These are phyloP conservation scores for Tapirus indicus DNA, from an alignment of 2,797 vertebrate species.

Conservation along the genomic window DNA sequence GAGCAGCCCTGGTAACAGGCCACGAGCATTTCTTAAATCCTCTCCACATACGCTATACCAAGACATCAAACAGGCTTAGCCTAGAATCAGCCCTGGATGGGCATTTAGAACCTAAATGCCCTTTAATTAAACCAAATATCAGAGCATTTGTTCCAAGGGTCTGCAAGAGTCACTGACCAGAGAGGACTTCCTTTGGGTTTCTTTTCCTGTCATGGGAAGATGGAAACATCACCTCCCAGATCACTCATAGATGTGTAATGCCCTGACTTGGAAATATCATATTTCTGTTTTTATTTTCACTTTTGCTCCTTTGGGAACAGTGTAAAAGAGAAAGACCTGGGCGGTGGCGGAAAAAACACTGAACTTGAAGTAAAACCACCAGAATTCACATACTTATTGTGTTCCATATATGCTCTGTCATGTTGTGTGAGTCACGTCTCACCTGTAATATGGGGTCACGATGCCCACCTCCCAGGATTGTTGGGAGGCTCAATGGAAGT, in stretches of 20 bases:
- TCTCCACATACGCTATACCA: neutral
- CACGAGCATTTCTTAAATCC: neutral
- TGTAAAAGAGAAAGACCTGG: neutral
- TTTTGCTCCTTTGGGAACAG: neutral
- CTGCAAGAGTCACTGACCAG: neutral
- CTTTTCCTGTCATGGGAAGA: neutral
- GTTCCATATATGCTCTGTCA: neutral
- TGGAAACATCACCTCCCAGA: neutral
- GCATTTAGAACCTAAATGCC: neutral
- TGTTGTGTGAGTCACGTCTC: neutral
- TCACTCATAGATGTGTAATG: neutral
- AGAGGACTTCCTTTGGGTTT: neutral
- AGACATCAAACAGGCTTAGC: neutral
- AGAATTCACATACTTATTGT: neutral
- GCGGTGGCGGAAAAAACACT: neutral
- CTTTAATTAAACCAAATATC: neutral
- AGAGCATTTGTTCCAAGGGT: neutral
- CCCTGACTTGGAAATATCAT: neutral
- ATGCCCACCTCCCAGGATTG: neutral
- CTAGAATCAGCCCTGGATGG: neutral
- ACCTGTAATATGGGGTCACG: neutral
- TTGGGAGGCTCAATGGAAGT: neutral
- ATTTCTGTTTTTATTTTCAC: conserved; percentile 31
- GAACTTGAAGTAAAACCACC: neutral
- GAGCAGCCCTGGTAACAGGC: neutral